Percentiles rank a stretch among this genome's conserved stretches.
Evolutionary conservation across 1,140 invertebrate genomes (phyloP).

Genomic region (Penaeus indicus): DNA sequence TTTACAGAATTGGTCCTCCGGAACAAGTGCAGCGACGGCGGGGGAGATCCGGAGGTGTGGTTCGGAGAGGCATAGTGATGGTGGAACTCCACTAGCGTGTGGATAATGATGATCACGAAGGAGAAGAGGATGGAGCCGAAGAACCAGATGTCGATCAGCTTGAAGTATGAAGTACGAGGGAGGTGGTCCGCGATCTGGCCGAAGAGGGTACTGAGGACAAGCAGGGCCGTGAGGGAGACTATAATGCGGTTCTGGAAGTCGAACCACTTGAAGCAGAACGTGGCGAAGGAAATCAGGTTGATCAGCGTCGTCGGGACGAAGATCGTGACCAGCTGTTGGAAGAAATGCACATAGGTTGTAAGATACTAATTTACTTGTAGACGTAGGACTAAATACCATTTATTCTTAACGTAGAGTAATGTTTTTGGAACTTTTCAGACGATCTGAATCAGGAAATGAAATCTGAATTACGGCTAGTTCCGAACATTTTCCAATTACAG

Average conservation of each 20-base stretch:
- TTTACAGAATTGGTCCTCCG: not conserved
- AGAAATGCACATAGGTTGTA: not conserved
- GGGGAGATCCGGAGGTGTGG: not conserved
- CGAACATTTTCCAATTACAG: no score
- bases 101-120: constrained; percentile 61
- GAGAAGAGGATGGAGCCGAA: constrained; percentile 56
- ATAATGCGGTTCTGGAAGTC: constrained; percentile 60
- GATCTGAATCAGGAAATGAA: no score
- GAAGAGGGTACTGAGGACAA: constrained; percentile 57
- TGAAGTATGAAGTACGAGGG: constrained; percentile 53
- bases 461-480: no score
- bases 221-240: constrained; percentile 52
- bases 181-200: constrained; percentile 48
- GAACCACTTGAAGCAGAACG: constrained; percentile 59
- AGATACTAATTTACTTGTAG: not conserved
- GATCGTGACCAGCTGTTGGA: constrained; percentile 37
- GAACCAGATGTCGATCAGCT: constrained; percentile 62
- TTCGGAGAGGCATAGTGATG: constrained; percentile 34
- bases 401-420: no score
- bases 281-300: constrained; percentile 42
- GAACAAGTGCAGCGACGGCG: not conserved
- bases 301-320: constrained; percentile 46
- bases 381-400: not conserved
- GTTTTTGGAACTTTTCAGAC: no score
- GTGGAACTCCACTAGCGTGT: constrained; percentile 53